phyloP scores from a whole-genome alignment of 2,113 vertebrate species.

The Penelope pileata region DNA sequence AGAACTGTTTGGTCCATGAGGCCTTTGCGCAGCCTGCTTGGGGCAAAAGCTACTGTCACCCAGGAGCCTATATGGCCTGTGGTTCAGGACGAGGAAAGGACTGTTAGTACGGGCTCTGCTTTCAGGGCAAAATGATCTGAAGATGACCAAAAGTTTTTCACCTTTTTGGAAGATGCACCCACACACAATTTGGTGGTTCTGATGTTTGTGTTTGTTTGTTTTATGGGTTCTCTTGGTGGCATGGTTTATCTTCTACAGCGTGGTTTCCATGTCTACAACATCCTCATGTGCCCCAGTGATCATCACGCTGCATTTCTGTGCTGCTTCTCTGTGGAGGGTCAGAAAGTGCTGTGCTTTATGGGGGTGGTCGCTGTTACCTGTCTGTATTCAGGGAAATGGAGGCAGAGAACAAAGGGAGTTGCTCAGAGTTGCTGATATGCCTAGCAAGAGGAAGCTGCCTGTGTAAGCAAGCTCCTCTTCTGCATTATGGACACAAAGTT shows the following conservation, averaged over 20 bases:
- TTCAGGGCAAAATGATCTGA: not conserved
- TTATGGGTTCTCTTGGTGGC: not conserved
- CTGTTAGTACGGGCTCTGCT: not conserved
- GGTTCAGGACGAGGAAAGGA: not conserved
- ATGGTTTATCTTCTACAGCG: rapidly evolving
- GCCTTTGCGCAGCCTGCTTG: not conserved
- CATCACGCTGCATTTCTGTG: rapidly evolving
- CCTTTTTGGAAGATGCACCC: not conserved
- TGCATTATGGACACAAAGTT: not conserved
- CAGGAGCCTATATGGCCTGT: not conserved
- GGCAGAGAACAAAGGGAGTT: not conserved
- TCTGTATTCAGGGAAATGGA: not conserved
- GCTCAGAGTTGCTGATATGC: not conserved
- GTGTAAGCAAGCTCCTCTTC: not conserved
- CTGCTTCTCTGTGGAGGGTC: not conserved
- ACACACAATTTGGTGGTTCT: not conserved
- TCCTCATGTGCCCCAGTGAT: not conserved
- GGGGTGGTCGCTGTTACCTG: not conserved
- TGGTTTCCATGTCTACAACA: not conserved
- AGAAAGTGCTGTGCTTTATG: not conserved
- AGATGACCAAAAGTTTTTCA: not conserved
- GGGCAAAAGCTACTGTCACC: not conserved
- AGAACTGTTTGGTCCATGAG: not conserved
- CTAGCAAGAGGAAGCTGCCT: not conserved
- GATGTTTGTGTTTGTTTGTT: not conserved